These are phyloP conservation scores for Adelphocoris suturalis DNA, from an alignment of 2,888 invertebrate genomes.

Conservation along the genomic window DNA sequence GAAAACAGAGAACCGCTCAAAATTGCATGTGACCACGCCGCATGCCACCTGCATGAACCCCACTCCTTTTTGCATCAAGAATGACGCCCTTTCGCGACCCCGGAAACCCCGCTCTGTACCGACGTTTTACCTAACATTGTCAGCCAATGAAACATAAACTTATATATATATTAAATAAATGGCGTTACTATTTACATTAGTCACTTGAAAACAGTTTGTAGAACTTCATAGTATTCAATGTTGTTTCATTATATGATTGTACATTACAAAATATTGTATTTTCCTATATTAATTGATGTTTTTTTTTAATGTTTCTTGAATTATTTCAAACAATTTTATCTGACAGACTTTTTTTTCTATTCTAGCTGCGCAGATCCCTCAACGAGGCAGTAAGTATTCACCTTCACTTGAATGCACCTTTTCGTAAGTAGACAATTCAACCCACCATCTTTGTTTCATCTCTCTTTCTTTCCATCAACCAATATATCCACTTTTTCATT, in stretches of 20 bases:
- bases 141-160: background rate
- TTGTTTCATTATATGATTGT: slow-evolving; percentile 49
- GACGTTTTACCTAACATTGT: background rate
- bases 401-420: slow-evolving; percentile 63
- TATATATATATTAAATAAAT: slow-evolving; percentile 3
- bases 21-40: slow-evolving; percentile 56
- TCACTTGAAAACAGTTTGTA: slow-evolving; percentile 65
- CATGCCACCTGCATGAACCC: slow-evolving; percentile 63
- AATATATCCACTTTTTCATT: no score
- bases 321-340: slow-evolving; percentile 22
- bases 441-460: slow-evolving; percentile 1
- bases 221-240: slow-evolving; percentile 68
- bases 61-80: slow-evolving; percentile 54
- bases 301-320: slow-evolving; percentile 70
- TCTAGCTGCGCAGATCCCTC: slow-evolving; percentile 93
- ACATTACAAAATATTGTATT: background rate
- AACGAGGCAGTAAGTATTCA: slow-evolving; percentile 91
- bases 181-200: slow-evolving; percentile 19
- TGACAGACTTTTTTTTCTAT: slow-evolving; percentile 80
- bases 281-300: background rate
- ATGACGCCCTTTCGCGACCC: slow-evolving; percentile 41
- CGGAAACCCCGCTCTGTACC: slow-evolving; percentile 30
- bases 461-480: background rate
- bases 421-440: slow-evolving; percentile 70
- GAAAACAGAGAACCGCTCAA: slow-evolving; percentile 62